A percentile compares a stretch with the other conserved stretches of the same genome.
Evolutionary conservation across 2,113 vertebrate species (phyloP).

Genomic region (Pterocles gutturalis): DNA sequence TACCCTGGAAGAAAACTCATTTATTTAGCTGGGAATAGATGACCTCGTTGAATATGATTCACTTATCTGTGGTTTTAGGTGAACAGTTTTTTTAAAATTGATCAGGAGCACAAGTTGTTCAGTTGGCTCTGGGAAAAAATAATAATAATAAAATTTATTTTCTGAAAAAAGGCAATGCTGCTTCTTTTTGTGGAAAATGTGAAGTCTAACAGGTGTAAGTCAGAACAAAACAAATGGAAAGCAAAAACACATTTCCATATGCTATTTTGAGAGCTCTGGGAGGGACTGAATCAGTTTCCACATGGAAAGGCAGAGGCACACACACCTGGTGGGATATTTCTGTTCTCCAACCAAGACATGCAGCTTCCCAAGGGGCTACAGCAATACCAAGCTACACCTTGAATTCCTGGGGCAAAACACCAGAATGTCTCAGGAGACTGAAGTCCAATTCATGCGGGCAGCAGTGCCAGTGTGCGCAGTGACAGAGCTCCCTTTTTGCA

Average conservation of each 20-base stretch:
- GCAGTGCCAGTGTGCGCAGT: not conserved
- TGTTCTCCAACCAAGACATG: not conserved
- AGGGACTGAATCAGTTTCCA: not conserved
- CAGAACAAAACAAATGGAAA: slow-evolving; percentile 46
- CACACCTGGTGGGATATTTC: not conserved
- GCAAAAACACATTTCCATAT: slow-evolving; percentile 25
- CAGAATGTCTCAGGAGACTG: not conserved
- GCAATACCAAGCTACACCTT: rapidly evolving
- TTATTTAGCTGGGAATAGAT: slow-evolving; percentile 61
- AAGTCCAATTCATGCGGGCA: not conserved
- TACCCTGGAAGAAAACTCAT: slow-evolving; percentile 38
- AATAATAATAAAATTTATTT: not conserved
- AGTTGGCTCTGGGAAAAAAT: not conserved
- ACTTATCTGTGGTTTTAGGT: slow-evolving; percentile 53
- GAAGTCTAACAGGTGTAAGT: slow-evolving; percentile 40
- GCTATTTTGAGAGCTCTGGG: slow-evolving; percentile 35
- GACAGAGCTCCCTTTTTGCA: not conserved
- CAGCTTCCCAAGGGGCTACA: not conserved
- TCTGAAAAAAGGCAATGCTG: not conserved
- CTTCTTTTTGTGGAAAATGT: slow-evolving; percentile 33
- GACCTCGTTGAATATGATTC: slow-evolving; percentile 47
- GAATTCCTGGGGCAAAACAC: not conserved
- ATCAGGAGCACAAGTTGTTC: slow-evolving; percentile 41
- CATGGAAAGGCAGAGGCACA: not conserved
- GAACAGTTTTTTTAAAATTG: slow-evolving; percentile 34